A percentile compares a stretch with the other conserved stretches of the same genome.
Evolutionary conservation across 2,113 vertebrate genomes (phyloP).

Genomic region (Syngnathoides biaculeatus): DNA sequence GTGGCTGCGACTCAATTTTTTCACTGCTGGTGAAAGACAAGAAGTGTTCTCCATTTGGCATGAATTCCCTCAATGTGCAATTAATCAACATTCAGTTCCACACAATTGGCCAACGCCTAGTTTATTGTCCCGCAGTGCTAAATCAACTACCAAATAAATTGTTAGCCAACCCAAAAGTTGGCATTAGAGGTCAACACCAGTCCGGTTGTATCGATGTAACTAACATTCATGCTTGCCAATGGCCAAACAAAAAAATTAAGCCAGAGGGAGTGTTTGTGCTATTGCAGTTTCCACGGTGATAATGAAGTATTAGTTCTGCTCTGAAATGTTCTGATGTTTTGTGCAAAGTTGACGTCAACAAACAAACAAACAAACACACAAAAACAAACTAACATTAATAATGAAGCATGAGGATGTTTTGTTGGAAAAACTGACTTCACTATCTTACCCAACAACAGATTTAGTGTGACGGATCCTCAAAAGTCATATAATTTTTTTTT

Average conservation of each 20-base stretch:
- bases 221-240: background rate
- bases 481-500: background rate
- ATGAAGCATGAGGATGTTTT: too few relatives aligned
- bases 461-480: background rate
- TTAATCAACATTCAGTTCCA: too few relatives aligned
- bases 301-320: background rate
- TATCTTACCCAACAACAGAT: background rate
- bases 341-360: background rate
- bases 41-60: too few relatives aligned
- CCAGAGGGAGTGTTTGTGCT: background rate
- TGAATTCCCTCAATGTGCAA: too few relatives aligned
- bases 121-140: too few relatives aligned
- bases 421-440: background rate
- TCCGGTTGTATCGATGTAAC: background rate
- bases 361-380: background rate
- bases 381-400: background rate
- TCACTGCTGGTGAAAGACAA: background rate
- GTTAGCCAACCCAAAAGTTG: too few relatives aligned
- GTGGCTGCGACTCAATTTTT: too few relatives aligned
- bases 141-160: too few relatives aligned
- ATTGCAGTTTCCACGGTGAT: background rate
- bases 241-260: background rate
- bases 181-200: background rate
- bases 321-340: background rate
- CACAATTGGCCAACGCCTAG: too few relatives aligned